phyloP scores from a whole-genome alignment of 2,797 vertebrate genomes.

The Anisognathus igniventris region DNA sequence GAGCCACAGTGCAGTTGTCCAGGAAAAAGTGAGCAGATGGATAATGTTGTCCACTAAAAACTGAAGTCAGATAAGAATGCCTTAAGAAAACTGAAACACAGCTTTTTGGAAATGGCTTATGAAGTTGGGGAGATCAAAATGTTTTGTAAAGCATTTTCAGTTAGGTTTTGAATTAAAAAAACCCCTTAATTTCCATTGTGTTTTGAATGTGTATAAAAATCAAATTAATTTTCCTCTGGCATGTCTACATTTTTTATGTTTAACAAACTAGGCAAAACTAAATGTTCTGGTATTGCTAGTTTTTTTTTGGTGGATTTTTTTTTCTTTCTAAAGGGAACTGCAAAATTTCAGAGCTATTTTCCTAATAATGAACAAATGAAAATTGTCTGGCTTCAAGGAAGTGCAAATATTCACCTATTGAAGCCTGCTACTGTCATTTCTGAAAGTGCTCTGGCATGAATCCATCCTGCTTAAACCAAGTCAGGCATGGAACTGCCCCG shows the following conservation, averaged over 20 bases:
- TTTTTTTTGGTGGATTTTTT: background rate
- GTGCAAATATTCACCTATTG: background rate
- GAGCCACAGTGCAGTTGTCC: background rate
- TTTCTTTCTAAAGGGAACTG: background rate
- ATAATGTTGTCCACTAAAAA: background rate
- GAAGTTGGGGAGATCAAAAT: background rate
- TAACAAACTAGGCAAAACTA: background rate
- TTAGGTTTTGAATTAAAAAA: background rate
- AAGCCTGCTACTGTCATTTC: background rate
- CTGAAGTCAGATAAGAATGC: background rate
- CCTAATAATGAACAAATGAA: background rate
- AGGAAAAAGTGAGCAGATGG: background rate
- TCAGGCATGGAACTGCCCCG: background rate
- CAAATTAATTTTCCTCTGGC: background rate
- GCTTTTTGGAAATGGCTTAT: background rate
- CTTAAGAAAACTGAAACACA: background rate
- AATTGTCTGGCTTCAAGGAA: background rate
- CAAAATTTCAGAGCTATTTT: background rate
- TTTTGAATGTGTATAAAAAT: background rate
- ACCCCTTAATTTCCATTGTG: background rate
- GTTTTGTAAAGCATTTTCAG: background rate
- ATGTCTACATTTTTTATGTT: background rate
- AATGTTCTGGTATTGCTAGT: background rate
- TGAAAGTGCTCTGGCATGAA: background rate
- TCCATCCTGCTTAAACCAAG: background rate